These are phyloP conservation scores for Mustela lutreola DNA, from an alignment of 2,113 vertebrate species.

Conservation along the genomic window DNA sequence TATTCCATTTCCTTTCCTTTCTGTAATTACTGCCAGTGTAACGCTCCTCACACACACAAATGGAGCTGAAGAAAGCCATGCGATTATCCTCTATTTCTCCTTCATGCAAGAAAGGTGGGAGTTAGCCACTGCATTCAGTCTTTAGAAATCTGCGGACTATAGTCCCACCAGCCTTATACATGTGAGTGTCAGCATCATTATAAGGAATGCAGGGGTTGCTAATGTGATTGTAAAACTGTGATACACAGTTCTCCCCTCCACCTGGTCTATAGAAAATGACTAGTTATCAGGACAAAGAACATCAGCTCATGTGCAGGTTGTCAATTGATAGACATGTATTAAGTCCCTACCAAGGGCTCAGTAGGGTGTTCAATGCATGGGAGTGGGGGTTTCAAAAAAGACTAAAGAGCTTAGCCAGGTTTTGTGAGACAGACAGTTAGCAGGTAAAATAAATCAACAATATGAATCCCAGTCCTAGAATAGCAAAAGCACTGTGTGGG, in stretches of 20 bases:
- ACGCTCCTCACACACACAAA: background rate
- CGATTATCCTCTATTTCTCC: slow-evolving; percentile 66
- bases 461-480: background rate
- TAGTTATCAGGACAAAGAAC: slow-evolving; percentile 8
- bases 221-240: background rate
- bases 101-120: slow-evolving; percentile 44
- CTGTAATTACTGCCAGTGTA: slow-evolving; percentile 74
- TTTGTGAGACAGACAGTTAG: background rate
- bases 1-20: slow-evolving; percentile 81
- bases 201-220: background rate
- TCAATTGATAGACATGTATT: background rate
- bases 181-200: background rate
- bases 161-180: background rate
- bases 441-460: slow-evolving; percentile 20
- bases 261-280: background rate
- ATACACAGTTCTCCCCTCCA: background rate
- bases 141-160: background rate
- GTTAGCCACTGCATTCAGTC: background rate
- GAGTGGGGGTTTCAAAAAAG: background rate
- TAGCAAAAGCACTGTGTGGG: background rate
- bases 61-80: slow-evolving; percentile 28
- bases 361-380: background rate
- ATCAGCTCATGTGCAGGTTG: background rate
- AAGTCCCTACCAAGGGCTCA: background rate
- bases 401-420: background rate